Base-by-base conservation (phyloP, 2,797 vertebrate genomes). In the Antrozous pallidus region DNA sequence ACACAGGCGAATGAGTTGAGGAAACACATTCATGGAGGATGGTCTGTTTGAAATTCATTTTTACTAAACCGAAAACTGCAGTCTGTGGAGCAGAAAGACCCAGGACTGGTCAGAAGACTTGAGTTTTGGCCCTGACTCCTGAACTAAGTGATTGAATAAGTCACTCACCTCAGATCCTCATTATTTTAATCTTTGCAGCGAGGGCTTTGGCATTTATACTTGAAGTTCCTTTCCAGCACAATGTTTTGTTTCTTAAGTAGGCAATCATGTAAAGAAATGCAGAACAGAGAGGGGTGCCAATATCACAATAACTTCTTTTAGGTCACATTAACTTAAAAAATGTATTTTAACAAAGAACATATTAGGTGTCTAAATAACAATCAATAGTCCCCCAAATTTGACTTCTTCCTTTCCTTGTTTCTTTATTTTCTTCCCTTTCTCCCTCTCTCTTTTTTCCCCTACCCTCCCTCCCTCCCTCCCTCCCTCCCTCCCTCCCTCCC, bases 201-300 rank as follows among this genome's bases (percentile, higher is more conserved):
- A 78, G 28, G 42, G 26, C n/a, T 74, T 84, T 85, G 83, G 75
- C 58, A 6, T 81, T 58, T 47, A 8, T 9, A 78, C 84, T n/a
- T 28, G 24, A 70, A 70, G 33, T 45, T 89, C 86, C 85, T 88
- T 90, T 82, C 88, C 45, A 85, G 73, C 17, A 20, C 47, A 83
- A 3, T 33, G 38, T 82, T 93, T 96, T 93, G 56, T 90, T 90
- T 92, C 88, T 82, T 49, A 69, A 75, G 94, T 87, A 61, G 40
- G 45, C 87, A 70, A 83, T 84, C 67, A 91, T 33, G 45, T 69
- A 86, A 92, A 63, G 87, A 93, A 80, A 67, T 17, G 69, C 65
- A 56, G 54, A 88, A 54, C 51, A 82, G n/a, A 85, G 47, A 58
- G 87, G 81, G 54, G 36, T 61, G 75, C 69, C 93, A 77, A 20